Evolutionary conservation across 2,113 vertebrate genomes (phyloP).

Genomic region (Campylomormyrus tamandua): DNA sequence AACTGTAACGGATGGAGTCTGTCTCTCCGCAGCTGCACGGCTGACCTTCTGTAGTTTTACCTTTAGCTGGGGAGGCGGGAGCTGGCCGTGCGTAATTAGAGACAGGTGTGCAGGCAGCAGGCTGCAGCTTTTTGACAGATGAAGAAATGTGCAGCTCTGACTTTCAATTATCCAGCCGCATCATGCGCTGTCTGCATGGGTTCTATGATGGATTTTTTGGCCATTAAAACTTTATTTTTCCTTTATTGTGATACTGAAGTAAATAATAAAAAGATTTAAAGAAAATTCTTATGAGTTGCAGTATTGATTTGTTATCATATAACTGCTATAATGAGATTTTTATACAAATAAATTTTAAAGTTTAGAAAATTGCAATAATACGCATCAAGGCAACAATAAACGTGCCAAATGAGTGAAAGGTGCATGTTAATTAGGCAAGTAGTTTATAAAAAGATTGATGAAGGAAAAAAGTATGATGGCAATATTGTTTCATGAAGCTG

Average conservation of each 20-base stretch:
- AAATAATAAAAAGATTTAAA: background rate
- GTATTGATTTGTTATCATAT: background rate
- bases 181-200: background rate
- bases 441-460: background rate
- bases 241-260: background rate
- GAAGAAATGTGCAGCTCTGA: background rate
- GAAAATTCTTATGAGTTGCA: background rate
- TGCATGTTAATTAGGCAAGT: background rate
- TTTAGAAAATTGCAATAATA: background rate
- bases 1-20: background rate
- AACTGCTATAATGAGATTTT: background rate
- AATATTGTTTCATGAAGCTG: background rate
- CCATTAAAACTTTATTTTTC: background rate
- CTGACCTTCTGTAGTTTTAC: background rate
- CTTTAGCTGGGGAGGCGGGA: background rate
- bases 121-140: background rate
- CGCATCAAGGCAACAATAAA: background rate
- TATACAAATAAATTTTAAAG: background rate
- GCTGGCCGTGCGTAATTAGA: background rate
- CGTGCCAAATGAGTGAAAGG: background rate
- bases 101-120: background rate
- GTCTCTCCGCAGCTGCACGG: background rate
- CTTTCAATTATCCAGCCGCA: constrained; percentile 5
- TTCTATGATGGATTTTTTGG: background rate
- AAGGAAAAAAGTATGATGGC: background rate